Percentiles rank a stretch among this genome's conserved stretches.
phyloP scores from a whole-genome alignment of 1,140 invertebrate genomes.

The Scaptomyza graminum region DNA sequence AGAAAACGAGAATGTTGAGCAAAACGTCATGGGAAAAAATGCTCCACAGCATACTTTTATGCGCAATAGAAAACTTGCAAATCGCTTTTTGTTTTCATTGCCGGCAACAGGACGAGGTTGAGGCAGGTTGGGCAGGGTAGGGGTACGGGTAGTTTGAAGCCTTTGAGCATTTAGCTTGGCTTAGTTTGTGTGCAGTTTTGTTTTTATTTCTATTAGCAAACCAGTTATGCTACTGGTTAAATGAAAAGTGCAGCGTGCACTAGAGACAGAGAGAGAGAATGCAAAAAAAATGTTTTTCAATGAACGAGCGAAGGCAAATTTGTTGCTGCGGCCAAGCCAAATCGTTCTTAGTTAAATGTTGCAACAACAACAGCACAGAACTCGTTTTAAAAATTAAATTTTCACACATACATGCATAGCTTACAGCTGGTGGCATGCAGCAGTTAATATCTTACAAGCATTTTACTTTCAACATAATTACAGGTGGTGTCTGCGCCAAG shows the following conservation, averaged over 20 bases:
- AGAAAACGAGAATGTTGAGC: slow-evolving; percentile 56
- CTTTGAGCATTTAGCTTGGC: slow-evolving; percentile 79
- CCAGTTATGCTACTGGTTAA: slow-evolving; percentile 68
- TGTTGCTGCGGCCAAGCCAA: slow-evolving; percentile 42
- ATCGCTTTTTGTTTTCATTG: slow-evolving; percentile 82
- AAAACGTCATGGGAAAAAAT: slow-evolving; percentile 60
- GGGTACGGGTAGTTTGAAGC: no score
- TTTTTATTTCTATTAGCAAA: slow-evolving; percentile 82
- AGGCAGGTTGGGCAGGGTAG: slow-evolving; percentile 11
- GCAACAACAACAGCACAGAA: slow-evolving; percentile 31
- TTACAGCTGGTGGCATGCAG: slow-evolving; percentile 66
- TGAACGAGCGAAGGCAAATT: slow-evolving; percentile 49
- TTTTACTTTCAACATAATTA: slow-evolving; percentile 82
- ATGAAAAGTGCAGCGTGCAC: slow-evolving; percentile 58
- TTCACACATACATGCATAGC: slow-evolving; percentile 13
- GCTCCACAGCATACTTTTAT: slow-evolving; percentile 78
- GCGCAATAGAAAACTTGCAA: slow-evolving; percentile 82
- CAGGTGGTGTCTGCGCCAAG: slow-evolving; percentile 65
- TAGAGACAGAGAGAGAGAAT: not conserved
- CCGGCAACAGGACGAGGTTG: slow-evolving; percentile 21
- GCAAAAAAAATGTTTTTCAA: slow-evolving; percentile 58
- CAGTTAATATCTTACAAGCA: slow-evolving; percentile 78
- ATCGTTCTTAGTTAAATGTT: slow-evolving; percentile 56
- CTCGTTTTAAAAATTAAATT: slow-evolving; percentile 69
- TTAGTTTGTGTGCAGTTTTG: slow-evolving; percentile 78